Base-by-base conservation (phyloP, 35 echinoderm and acorn worm species). In the Nesometra sesokonis region DNA sequence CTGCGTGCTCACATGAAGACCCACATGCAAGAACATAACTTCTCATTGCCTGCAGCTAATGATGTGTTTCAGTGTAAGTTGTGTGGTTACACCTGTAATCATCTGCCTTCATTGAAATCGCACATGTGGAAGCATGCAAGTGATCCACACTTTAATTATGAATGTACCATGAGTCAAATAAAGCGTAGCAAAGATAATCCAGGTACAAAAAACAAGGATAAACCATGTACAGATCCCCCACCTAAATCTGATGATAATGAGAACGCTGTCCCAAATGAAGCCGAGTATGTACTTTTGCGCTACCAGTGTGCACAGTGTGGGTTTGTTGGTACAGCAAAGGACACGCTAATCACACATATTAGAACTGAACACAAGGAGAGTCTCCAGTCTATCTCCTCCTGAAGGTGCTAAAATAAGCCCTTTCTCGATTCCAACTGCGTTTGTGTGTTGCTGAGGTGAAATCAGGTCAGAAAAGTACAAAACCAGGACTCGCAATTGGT, bases 51-150 rank as follows among this genome's bases (percentile, higher is more conserved):
- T 23, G 78, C 90, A 78, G 38, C 83, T 35, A 78, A 33, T 13
- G 92, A 93, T 4, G 93, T 94, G 38, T 99, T 92, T 77, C 94
- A 94, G 37, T 99, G 96, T 76, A 94, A 99, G 31, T 76, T 99
- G 17, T 99, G 96, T 84, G 84, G 87, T 36, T 94, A 99, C 85
- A 92, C 88, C 21, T 91, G 96, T 57, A 89, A 89, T 36, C 93
- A 94, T 78, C 77, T 99, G 5, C 96, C 96, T n/a, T 99, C 96
- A 0, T 90, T 99, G 87, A 99, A 99, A 77, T 94, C 96, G 17
- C 96, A 99, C 78, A 99, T 99, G 96, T 99, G 96, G 96, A 87
- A 88, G 29, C 96, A 99, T 46, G 90, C 96, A 17, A 91, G 90
- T 78, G 90, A 99, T 36, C 96, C 96, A 31, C 81, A 88, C 31